These are phyloP conservation scores for Atta colombica DNA, from an alignment of 1,140 invertebrate species.

Conservation along the genomic window DNA sequence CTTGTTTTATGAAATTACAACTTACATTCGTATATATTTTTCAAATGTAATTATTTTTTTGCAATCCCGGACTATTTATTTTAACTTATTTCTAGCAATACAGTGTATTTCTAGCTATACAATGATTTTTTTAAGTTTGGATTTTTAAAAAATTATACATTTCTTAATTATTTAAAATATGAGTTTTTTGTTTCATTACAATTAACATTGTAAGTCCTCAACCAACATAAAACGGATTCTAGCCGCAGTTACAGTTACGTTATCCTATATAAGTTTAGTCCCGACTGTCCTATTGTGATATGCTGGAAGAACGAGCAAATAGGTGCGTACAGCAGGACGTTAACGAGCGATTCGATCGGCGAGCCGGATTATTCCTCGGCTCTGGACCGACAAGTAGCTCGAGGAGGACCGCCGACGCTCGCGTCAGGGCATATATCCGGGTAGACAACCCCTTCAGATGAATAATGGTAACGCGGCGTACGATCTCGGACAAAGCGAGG, in stretches of 20 bases:
- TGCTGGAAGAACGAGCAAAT: constrained; percentile 1
- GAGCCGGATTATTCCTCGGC: constrained; percentile 38
- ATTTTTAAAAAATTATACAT: background rate
- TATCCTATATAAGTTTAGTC: background rate
- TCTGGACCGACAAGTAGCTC: constrained; percentile 52
- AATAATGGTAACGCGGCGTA: constrained; percentile 71
- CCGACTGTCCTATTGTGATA: background rate
- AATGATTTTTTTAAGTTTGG: background rate
- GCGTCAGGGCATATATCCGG: constrained; percentile 55
- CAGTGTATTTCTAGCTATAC: background rate
- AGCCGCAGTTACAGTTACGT: constrained; percentile 10
- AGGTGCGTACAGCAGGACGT: constrained; percentile 24
- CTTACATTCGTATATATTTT: background rate
- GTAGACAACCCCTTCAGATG: constrained; percentile 70
- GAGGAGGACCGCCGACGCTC: constrained; percentile 55
- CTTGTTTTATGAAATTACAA: background rate
- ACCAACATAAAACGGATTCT: background rate
- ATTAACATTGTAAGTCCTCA: background rate
- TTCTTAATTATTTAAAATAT: background rate
- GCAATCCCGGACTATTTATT: background rate
- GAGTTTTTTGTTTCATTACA: background rate
- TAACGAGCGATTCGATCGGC: constrained; percentile 58
- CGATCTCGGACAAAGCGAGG: constrained; percentile 70
- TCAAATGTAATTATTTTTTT: background rate
- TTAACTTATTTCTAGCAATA: background rate